A percentile compares a stretch with the other conserved stretches of the same genome.
These are phyloP conservation scores for Enteromius mattozi DNA, from an alignment of 2,797 vertebrate species.

Conservation along the genomic window DNA sequence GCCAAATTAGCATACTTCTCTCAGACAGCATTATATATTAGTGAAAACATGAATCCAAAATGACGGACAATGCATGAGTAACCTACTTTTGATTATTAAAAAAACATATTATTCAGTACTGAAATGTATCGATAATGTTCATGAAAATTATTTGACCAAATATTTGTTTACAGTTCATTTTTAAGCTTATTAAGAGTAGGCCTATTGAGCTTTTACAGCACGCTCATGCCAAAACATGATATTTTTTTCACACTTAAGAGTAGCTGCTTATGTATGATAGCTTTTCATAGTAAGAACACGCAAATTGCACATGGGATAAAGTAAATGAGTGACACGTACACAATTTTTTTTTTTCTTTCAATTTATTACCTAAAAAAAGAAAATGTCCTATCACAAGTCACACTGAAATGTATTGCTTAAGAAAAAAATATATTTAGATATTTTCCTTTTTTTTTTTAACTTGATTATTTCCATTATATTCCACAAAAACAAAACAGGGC, in stretches of 20 bases:
- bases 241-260: not conserved
- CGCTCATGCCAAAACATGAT: not conserved
- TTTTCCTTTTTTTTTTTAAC: constrained; percentile 73
- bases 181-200: not conserved
- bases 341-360: constrained; percentile 73
- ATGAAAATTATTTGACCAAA: not conserved
- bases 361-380: constrained; percentile 90
- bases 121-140: not conserved
- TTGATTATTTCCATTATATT: constrained; percentile 80
- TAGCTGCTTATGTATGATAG: not conserved
- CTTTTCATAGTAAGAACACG: not conserved
- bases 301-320: not conserved
- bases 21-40: not conserved
- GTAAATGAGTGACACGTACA: constrained; percentile 24
- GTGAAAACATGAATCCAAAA: not conserved
- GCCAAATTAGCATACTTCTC: not conserved
- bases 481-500: constrained; percentile 77
- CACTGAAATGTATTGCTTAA: constrained; percentile 92
- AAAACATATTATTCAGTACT: not conserved
- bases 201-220: not conserved
- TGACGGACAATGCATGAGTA: not conserved
- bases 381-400: constrained; percentile 89
- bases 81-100: not conserved
- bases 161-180: not conserved
- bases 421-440: constrained; percentile 88